Percentiles rank a stretch among this genome's conserved stretches.
Evolutionary conservation across 2,113 vertebrate species (phyloP).

Genomic region (Camarhynchus parvulus): DNA sequence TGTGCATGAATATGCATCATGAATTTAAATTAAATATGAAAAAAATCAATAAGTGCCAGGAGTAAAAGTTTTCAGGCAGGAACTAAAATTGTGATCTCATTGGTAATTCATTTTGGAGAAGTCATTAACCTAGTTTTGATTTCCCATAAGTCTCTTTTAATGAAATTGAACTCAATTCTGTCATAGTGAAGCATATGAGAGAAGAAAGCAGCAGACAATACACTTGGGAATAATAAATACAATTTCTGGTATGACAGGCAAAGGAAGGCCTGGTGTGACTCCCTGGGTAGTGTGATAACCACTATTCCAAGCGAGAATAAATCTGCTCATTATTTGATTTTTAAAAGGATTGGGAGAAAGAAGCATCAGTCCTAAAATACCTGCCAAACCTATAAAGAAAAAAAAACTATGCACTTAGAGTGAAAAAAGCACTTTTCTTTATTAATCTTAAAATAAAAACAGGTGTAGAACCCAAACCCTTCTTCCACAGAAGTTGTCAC

Average conservation of each 20-base stretch:
- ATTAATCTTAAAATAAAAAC: conserved; percentile 23
- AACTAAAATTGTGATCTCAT: not conserved
- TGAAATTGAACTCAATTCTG: not conserved
- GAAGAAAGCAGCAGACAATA: not conserved
- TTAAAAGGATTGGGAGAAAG: conserved; percentile 30
- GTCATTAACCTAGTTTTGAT: not conserved
- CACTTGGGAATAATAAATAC: not conserved
- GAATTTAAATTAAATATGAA: not conserved
- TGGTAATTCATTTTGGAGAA: conserved; percentile 1
- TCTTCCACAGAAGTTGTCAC: not conserved
- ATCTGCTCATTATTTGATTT: conserved; percentile 45
- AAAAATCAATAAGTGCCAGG: not conserved
- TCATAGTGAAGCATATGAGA: not conserved
- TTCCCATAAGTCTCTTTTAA: not conserved
- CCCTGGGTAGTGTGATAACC: conserved; percentile 1
- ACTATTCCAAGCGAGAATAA: conserved; percentile 28
- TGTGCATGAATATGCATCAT: not conserved
- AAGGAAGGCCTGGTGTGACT: conserved; percentile 46
- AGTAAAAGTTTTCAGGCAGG: not conserved
- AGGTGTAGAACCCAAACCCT: not conserved
- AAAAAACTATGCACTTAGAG: not conserved
- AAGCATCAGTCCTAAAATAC: conserved; percentile 34
- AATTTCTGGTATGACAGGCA: conserved; percentile 9
- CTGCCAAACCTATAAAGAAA: conserved; percentile 38
- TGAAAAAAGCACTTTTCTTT: not conserved